A percentile compares a stretch with the other conserved stretches of the same genome.
Conservation (phyloP, 2,113 vertebrate genomes). For the Mus spicilegus region DNA sequence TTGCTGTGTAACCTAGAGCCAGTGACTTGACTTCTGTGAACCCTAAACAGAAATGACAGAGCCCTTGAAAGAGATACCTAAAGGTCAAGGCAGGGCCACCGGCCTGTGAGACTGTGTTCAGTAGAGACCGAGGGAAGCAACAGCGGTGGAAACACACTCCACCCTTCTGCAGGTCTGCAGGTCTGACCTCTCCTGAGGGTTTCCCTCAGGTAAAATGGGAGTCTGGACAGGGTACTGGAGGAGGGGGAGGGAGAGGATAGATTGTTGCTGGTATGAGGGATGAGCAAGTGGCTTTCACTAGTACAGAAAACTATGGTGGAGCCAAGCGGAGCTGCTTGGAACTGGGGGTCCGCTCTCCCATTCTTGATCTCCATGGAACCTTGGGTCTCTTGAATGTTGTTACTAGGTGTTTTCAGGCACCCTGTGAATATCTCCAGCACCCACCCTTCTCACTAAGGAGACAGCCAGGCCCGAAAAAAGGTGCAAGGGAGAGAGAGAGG, state of each 20-base stretch:
- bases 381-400: constrained; percentile 82
- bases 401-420: constrained; percentile 91
- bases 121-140: neutral
- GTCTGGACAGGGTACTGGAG: neutral
- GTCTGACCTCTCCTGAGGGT: no score
- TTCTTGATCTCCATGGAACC: neutral
- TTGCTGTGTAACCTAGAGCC: neutral
- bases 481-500: no score
- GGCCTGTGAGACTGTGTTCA: neutral
- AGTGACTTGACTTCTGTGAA: neutral
- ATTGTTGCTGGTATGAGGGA: neutral
- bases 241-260: no score
- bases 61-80: neutral
- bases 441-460: neutral
- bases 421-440: neutral
- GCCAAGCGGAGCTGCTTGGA: neutral
- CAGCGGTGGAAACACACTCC: neutral
- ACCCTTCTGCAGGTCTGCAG: no score
- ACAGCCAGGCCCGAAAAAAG: neutral
- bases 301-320: neutral
- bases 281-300: neutral
- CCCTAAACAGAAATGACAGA: neutral
- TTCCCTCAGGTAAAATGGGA: neutral
- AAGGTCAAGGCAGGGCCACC: accelerated
- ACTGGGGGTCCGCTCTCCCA: no score